Conservation (phyloP, 2,888 invertebrate genomes). For the Ellobium chinense region DNA sequence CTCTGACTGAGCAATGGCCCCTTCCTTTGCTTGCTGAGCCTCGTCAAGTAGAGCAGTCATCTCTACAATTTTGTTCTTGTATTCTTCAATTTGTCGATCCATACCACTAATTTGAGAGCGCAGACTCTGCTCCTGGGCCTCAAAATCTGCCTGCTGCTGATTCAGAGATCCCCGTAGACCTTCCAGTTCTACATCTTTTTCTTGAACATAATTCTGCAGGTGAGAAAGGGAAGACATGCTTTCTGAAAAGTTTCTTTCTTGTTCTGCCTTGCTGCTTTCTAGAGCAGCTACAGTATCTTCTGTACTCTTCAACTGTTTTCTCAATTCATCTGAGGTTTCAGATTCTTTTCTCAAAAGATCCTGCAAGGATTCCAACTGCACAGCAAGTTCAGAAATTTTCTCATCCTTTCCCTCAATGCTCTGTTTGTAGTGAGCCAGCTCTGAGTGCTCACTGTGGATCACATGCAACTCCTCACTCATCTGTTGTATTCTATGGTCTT, state of each 20-base stretch:
- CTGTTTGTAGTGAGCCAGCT: constrained; percentile 25
- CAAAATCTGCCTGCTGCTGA: constrained; percentile 13
- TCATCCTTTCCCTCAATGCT: constrained; percentile 47
- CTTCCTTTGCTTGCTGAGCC: constrained; percentile 6
- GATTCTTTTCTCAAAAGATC: constrained; percentile 34
- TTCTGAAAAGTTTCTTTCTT: not conserved
- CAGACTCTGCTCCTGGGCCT: constrained; percentile 20
- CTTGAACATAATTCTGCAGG: not conserved
- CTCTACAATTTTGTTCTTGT: constrained; percentile 30
- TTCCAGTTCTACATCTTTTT: constrained; percentile 24
- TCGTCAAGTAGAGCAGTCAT: constrained; percentile 27
- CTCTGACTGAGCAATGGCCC: not conserved
- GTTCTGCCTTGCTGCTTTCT: not conserved
- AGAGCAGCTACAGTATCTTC: not conserved
- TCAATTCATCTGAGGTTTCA: constrained; percentile 26
- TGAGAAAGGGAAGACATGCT: not conserved
- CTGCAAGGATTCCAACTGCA: constrained; percentile 47
- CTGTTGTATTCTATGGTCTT: constrained; percentile 21
- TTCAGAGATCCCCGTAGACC: constrained; percentile 10
- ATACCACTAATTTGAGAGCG: constrained; percentile 37
- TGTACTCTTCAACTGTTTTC: not conserved
- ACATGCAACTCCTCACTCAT: constrained; percentile 29
- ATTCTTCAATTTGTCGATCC: constrained; percentile 34
- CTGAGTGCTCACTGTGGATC: not conserved
- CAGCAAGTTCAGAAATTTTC: constrained; percentile 42